A percentile compares a stretch with the other conserved stretches of the same genome.
These are phyloP conservation scores for Ctenochaetus hawaiiensis DNA, from an alignment of 2,797 vertebrate genomes.

Conservation along the genomic window DNA sequence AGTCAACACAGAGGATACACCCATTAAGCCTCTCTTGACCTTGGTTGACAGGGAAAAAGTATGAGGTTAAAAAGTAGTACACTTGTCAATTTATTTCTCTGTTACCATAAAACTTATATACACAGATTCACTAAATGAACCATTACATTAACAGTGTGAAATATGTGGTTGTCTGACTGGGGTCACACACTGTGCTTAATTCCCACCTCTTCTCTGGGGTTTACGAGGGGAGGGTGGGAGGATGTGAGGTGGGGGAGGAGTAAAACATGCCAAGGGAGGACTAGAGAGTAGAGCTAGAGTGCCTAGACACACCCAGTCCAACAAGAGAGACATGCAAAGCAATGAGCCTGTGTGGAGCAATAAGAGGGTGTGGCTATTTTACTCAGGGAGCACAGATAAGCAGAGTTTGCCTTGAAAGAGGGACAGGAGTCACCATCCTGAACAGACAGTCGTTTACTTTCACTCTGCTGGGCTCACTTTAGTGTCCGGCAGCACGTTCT, in stretches of 20 bases:
- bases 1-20: conserved; percentile 5
- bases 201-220: conserved; percentile 47
- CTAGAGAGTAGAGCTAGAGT: conserved; percentile 55
- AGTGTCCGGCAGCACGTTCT: conserved; percentile 38
- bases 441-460: conserved; percentile 52
- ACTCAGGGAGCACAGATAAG: conserved; percentile 74
- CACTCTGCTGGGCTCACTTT: conserved; percentile 36
- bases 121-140: not conserved
- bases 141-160: not conserved
- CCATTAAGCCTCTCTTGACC: not conserved
- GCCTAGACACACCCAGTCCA: conserved; percentile 11
- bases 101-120: not conserved
- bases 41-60: not conserved
- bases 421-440: conserved; percentile 66
- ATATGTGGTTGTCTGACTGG: not conserved
- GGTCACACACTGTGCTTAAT: conserved; percentile 13
- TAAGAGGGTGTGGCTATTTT: conserved; percentile 81
- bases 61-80: not conserved
- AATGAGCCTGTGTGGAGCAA: conserved; percentile 77
- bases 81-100: not conserved
- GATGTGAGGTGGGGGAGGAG: conserved; percentile 28
- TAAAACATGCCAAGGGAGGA: conserved; percentile 57
- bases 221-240: conserved; percentile 14
- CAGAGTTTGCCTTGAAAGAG: conserved; percentile 66
- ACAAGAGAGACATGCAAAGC: conserved; percentile 62